These are phyloP conservation scores for Daubentonia madagascariensis DNA, from an alignment of 2,113 vertebrate species.

Conservation along the genomic window DNA sequence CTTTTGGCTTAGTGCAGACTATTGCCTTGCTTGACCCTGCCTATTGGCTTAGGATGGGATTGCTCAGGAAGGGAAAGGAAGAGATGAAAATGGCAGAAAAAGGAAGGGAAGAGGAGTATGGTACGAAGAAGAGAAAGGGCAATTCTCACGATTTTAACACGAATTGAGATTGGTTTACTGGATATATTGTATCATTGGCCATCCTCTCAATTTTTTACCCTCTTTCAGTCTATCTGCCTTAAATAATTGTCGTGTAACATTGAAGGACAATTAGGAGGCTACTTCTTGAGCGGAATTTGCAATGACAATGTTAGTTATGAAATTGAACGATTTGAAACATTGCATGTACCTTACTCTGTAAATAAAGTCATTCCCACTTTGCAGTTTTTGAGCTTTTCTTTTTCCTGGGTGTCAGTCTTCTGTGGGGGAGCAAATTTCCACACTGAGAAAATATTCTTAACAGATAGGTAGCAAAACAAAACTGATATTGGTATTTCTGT, in stretches of 20 bases:
- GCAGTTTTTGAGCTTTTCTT: not conserved
- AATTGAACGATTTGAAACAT: not conserved
- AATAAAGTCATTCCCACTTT: not conserved
- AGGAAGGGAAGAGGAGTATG: not conserved
- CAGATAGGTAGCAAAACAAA: not conserved
- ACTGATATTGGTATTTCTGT: not conserved
- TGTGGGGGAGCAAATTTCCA: not conserved
- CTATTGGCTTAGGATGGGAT: not conserved
- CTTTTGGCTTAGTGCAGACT: not conserved
- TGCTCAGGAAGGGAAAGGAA: not conserved
- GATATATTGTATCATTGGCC: not conserved
- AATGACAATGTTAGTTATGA: not conserved
- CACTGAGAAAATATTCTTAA: not conserved
- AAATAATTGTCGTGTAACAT: not conserved
- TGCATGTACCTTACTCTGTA: not conserved
- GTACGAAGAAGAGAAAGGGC: not conserved
- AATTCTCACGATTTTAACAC: not conserved
- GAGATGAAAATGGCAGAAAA: not conserved
- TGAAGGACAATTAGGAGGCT: not conserved
- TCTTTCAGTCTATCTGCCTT: not conserved
- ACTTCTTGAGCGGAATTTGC: not conserved
- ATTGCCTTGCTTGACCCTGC: not conserved
- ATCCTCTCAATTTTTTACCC: not conserved
- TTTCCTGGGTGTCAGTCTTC: not conserved
- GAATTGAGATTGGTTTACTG: not conserved